Percentiles rank a stretch among this genome's conserved stretches.
These are phyloP conservation scores for Micronisus gabar DNA, from an alignment of 2,113 vertebrate genomes.

Conservation along the genomic window DNA sequence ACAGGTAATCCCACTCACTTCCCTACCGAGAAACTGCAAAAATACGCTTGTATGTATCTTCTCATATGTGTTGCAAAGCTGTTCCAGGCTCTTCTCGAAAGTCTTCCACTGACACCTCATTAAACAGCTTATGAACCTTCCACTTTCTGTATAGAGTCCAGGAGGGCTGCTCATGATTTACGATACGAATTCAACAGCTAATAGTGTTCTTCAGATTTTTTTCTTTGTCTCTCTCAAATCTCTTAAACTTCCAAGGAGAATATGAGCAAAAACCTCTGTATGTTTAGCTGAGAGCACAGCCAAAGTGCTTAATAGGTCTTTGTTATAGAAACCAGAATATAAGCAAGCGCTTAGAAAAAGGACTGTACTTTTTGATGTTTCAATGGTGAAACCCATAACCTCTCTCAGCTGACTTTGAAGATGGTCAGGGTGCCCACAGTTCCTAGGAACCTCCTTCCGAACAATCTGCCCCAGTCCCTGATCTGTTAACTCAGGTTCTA, in stretches of 20 bases:
- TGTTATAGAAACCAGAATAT: fast-evolving
- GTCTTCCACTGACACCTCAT: background rate
- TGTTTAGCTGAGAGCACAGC: background rate
- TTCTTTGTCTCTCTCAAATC: background rate
- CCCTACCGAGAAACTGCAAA: background rate
- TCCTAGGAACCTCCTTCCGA: background rate
- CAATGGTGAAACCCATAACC: background rate
- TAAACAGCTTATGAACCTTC: background rate
- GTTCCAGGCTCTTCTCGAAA: background rate
- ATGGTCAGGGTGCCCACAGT: background rate
- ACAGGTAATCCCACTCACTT: background rate
- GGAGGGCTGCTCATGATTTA: background rate
- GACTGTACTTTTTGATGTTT: background rate
- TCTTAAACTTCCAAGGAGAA: background rate
- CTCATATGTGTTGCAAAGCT: background rate
- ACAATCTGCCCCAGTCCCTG: fast-evolving
- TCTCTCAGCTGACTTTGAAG: background rate
- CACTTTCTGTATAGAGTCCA: background rate
- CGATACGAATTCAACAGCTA: background rate
- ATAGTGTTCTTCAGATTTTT: background rate
- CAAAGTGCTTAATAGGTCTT: background rate
- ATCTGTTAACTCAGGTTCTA: background rate
- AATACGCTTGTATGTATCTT: fast-evolving
- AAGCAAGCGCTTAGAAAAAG: background rate
- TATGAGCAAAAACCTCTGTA: background rate